These are phyloP conservation scores for Osmoderma eremita DNA, from an alignment of 2,888 invertebrate genomes.

Conservation along the genomic window DNA sequence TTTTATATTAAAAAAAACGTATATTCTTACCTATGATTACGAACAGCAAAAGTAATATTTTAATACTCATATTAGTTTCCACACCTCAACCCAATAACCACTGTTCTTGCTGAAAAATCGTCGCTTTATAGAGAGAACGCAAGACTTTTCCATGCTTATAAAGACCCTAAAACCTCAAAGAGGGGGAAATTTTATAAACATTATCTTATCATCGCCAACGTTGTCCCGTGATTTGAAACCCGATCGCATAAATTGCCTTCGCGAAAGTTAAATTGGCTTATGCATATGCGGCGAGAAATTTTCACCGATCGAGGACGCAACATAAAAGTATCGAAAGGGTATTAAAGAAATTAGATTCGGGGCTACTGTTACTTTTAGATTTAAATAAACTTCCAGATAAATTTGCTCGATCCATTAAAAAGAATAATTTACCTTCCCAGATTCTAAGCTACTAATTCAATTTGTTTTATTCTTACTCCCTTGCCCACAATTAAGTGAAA, in stretches of 20 bases:
- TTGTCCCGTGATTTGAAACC: conserved; percentile 42
- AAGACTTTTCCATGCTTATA: conserved; percentile 13
- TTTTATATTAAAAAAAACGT: neutral
- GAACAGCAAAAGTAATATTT: conserved; percentile 45
- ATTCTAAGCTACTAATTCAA: no score
- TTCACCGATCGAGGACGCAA: conserved; percentile 2
- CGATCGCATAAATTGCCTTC: conserved; percentile 43
- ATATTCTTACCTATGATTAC: conserved; percentile 49
- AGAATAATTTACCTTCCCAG: no score
- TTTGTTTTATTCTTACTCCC: no score
- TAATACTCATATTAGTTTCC: conserved; percentile 46
- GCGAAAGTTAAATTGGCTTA: conserved; percentile 44
- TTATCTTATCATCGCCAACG: conserved; percentile 52
- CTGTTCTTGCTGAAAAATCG: conserved; percentile 24
- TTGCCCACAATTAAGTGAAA: no score
- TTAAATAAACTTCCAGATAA: neutral
- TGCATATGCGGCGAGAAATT: conserved; percentile 41
- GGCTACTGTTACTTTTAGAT: conserved; percentile 13
- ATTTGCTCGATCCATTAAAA: no score
- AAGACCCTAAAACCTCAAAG: conserved; percentile 21
- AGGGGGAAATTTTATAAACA: conserved; percentile 50
- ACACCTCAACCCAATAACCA: neutral
- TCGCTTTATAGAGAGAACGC: conserved; percentile 5
- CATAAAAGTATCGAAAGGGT: conserved; percentile 3
- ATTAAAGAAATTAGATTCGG: conserved; percentile 18